These are phyloP conservation scores for Pterostichus madidus DNA, from an alignment of 2,888 invertebrate genomes.

Conservation along the genomic window DNA sequence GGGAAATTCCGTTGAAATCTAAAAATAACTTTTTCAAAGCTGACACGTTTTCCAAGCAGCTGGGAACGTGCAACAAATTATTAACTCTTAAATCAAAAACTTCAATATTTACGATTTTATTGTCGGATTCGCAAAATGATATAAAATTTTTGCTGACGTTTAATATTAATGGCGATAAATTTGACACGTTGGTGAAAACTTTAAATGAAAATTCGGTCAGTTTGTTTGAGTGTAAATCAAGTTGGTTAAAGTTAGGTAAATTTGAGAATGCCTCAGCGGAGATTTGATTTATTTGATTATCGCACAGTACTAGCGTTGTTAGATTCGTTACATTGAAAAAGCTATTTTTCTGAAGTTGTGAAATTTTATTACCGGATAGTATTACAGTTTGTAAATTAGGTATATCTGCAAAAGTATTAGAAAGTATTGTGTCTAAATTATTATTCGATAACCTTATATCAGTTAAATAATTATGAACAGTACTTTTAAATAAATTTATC, in stretches of 20 bases:
- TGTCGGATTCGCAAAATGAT: conserved; percentile 76
- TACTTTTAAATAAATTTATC: conserved; percentile 83
- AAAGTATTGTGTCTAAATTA: conserved; percentile 84
- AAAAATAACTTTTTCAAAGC: conserved; percentile 85
- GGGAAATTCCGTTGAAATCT: conserved; percentile 86
- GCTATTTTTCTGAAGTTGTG: conserved; percentile 83
- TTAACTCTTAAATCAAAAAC: conserved; percentile 87
- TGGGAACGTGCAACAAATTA: conserved; percentile 83
- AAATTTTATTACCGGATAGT: conserved; percentile 88
- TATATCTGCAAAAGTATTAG: conserved; percentile 86
- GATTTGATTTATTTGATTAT: conserved; percentile 88
- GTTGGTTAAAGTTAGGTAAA: conserved; percentile 86
- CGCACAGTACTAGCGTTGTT: conserved; percentile 89
- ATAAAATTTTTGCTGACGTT: conserved; percentile 88
- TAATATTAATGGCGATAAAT: conserved; percentile 83
- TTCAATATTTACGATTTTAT: conserved; percentile 81
- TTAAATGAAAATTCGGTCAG: conserved; percentile 84
- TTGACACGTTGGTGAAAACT: conserved; percentile 85
- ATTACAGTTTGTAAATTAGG: conserved; percentile 87
- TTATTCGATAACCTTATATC: conserved; percentile 92
- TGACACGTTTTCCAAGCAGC: conserved; percentile 83
- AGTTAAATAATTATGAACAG: conserved; percentile 85
- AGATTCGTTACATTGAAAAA: conserved; percentile 89
- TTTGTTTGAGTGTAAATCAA: conserved; percentile 90
- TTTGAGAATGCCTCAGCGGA: conserved; percentile 87